Percentiles rank a stretch among this genome's conserved stretches.
Evolutionary conservation across 2,113 vertebrate species (phyloP).

Genomic region (Eulemur rufifrons): DNA sequence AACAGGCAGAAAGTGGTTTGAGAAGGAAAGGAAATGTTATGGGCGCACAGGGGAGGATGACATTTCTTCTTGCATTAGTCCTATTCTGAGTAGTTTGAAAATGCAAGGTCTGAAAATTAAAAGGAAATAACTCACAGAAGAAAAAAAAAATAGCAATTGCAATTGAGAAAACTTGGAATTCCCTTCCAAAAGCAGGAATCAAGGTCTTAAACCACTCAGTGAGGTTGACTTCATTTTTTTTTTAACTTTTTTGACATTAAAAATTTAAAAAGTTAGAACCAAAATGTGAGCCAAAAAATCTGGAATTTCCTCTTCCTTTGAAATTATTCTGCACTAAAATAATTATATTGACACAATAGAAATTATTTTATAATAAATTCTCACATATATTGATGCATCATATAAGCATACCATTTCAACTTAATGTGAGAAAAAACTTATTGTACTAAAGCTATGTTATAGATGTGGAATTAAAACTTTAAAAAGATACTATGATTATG

Average conservation of each 20-base stretch:
- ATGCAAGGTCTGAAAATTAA: not conserved
- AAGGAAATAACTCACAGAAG: not conserved
- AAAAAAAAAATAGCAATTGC: not conserved
- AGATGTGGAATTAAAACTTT: not conserved
- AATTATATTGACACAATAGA: not conserved
- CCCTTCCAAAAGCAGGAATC: not conserved
- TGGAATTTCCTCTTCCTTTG: not conserved
- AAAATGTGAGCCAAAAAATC: conserved; percentile 15
- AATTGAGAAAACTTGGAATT: not conserved
- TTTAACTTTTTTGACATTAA: conserved; percentile 24
- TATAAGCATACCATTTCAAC: not conserved
- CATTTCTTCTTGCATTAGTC: not conserved
- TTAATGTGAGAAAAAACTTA: not conserved
- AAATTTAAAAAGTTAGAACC: not conserved
- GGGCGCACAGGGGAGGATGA: not conserved
- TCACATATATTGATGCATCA: not conserved
- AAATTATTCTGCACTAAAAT: not conserved
- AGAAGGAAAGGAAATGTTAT: not conserved
- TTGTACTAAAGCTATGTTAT: not conserved
- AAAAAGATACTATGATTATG: not conserved
- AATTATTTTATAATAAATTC: conserved; percentile 25
- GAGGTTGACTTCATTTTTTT: not conserved
- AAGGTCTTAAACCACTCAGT: not conserved
- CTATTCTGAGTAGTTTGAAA: not conserved
- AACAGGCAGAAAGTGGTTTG: not conserved